These are phyloP conservation scores for Caenorhabditis uteleia DNA, from an alignment of 2,888 invertebrate genomes.

Conservation along the genomic window DNA sequence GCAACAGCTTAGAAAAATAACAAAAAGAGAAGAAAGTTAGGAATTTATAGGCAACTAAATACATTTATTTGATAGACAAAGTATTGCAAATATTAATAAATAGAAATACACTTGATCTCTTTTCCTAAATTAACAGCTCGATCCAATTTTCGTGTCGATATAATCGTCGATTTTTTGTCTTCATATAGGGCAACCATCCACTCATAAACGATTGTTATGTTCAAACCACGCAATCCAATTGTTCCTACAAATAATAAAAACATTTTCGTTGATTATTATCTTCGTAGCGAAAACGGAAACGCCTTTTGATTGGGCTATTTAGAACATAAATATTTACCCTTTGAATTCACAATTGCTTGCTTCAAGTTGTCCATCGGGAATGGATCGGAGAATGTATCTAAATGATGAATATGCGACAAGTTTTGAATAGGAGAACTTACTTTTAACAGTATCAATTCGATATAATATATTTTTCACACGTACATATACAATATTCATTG, in stretches of 20 bases:
- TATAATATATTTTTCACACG: slow-evolving; percentile 9
- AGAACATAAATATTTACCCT: slow-evolving; percentile 9
- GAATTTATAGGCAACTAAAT: too few relatives aligned
- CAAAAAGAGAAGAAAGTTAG: too few relatives aligned
- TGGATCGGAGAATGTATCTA: slow-evolving; percentile 28
- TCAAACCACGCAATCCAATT: slow-evolving; percentile 23
- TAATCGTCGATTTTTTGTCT: slow-evolving; percentile 31
- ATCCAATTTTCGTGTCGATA: slow-evolving; percentile 17
- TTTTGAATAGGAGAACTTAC: not conserved
- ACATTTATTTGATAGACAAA: too few relatives aligned
- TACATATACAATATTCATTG: slow-evolving; percentile 8
- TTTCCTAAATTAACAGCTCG: slow-evolving; percentile 22
- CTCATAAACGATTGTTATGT: slow-evolving; percentile 27
- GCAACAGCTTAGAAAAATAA: too few relatives aligned
- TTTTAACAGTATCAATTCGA: slow-evolving; percentile 20
- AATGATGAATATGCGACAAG: too few relatives aligned
- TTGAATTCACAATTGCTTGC: slow-evolving; percentile 17
- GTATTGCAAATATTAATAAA: too few relatives aligned
- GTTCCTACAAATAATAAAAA: slow-evolving; percentile 28
- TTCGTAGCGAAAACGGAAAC: not conserved
- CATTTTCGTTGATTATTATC: slow-evolving; percentile 5
- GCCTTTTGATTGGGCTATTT: slow-evolving; percentile 4
- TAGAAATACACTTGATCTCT: slow-evolving; percentile 9
- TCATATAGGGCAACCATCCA: slow-evolving; percentile 27
- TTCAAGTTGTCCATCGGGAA: slow-evolving; percentile 34